Percentiles rank a stretch among this genome's conserved stretches.
Conservation (phyloP, 2,797 vertebrate species). For the Brachyalestes nurse region DNA sequence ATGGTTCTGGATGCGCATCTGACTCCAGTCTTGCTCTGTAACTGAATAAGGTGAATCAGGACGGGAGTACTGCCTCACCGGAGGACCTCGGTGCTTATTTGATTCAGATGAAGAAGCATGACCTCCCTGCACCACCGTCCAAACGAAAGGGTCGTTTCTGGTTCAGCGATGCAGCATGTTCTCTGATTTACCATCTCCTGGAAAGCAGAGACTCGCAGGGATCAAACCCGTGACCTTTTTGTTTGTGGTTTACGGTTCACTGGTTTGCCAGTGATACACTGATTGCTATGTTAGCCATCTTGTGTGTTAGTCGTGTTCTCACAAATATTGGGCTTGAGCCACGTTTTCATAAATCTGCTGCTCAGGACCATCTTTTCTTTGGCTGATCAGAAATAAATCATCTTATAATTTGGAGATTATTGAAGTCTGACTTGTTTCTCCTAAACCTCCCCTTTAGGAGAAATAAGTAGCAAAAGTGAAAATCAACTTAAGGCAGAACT, state of each 20-base stretch:
- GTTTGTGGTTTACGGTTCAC: slow-evolving; percentile 27
- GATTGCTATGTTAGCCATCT: not conserved
- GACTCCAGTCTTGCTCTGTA: not conserved
- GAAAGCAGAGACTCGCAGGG: slow-evolving; percentile 1
- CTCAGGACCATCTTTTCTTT: too few relatives aligned
- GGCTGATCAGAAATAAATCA: too few relatives aligned
- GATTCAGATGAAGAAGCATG: not conserved
- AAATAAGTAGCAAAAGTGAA: too few relatives aligned
- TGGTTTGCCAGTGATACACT: not conserved
- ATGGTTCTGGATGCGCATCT: not conserved
- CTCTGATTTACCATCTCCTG: slow-evolving; percentile 8
- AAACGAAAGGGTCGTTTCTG: slow-evolving; percentile 6
- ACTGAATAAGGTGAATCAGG: not conserved
- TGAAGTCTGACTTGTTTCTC: too few relatives aligned
- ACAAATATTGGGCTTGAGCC: not conserved
- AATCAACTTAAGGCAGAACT: too few relatives aligned
- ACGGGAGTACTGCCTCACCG: not conserved
- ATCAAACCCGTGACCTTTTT: slow-evolving; percentile 9
- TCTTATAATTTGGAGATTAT: too few relatives aligned
- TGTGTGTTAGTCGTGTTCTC: not conserved
- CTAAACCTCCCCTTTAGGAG: too few relatives aligned
- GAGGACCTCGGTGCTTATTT: not conserved
- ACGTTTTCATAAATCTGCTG: too few relatives aligned
- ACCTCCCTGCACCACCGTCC: not conserved
- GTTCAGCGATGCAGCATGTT: slow-evolving; percentile 16